These are phyloP conservation scores for Neodon shergylaensis DNA, from an alignment of 2,113 vertebrate species.

Conservation along the genomic window DNA sequence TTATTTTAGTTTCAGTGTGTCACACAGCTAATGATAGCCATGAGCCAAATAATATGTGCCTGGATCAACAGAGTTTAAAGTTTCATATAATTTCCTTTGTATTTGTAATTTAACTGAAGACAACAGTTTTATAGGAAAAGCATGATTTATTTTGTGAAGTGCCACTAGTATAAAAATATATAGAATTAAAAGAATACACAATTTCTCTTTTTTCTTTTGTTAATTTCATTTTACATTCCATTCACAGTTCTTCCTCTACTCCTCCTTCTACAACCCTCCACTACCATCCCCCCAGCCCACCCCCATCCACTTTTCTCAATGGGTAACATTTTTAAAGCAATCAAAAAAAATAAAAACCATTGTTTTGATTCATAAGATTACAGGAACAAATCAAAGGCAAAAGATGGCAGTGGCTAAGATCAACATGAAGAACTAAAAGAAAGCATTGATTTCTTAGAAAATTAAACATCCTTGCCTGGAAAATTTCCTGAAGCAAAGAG, in stretches of 20 bases:
- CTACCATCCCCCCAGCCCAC: no score
- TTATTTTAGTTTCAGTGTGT: neutral
- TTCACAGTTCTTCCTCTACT: no score
- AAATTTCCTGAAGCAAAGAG: neutral
- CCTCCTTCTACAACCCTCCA: no score
- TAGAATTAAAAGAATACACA: neutral
- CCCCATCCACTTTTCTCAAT: no score
- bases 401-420: neutral
- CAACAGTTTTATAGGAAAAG: neutral
- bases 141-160: neutral
- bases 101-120: neutral
- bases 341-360: neutral
- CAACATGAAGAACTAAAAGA: neutral
- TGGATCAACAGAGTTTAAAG: neutral
- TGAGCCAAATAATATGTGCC: neutral
- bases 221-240: no score
- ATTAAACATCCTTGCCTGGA: neutral
- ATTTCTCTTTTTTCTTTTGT: no score
- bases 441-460: constrained; percentile 54
- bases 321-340: neutral
- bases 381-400: neutral
- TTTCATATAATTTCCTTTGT: neutral
- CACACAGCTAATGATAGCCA: neutral
- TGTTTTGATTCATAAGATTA: constrained; percentile 11
- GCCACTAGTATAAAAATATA: neutral